A percentile compares a stretch with the other conserved stretches of the same genome.
Evolutionary conservation across 2,888 invertebrate genomes (phyloP).

Genomic region (Melikaiella ostensackeni): DNA sequence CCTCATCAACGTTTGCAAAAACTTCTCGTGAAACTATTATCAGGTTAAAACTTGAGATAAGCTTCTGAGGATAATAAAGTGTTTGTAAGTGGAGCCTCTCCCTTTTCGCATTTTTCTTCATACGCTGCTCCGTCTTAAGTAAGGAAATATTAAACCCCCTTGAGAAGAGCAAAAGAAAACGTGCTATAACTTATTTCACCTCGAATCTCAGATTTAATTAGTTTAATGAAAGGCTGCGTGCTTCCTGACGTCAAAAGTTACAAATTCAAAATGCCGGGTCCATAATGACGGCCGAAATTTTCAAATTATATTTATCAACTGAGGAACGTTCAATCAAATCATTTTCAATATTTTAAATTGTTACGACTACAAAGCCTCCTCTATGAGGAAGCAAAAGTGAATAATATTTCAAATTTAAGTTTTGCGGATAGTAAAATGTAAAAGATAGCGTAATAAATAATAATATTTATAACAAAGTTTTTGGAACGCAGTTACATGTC

Average conservation of each 20-base stretch:
- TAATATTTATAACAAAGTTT: too few species aligned
- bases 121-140: conserved; percentile 33
- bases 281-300: too few species aligned
- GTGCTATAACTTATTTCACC: conserved; percentile 35
- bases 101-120: conserved; percentile 30
- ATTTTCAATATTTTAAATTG: too few species aligned
- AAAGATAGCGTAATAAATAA: too few species aligned
- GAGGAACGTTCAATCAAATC: too few species aligned
- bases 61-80: conserved; percentile 37
- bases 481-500: too few species aligned
- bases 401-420: too few species aligned
- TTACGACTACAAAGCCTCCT: too few species aligned
- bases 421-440: too few species aligned
- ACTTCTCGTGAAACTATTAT: conserved; percentile 32
- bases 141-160: conserved; percentile 37
- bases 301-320: too few species aligned
- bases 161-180: conserved; percentile 15
- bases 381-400: too few species aligned
- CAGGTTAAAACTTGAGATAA: conserved; percentile 30
- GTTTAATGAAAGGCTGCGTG: conserved; percentile 26
- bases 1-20: conserved; percentile 34
- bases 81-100: conserved; percentile 34
- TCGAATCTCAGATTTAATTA: conserved; percentile 35
- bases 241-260: background rate
- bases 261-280: too few species aligned